A percentile compares a stretch with the other conserved stretches of the same genome.
Conservation (phyloP, 2,113 vertebrate genomes). For the Corvus moneduloides region DNA sequence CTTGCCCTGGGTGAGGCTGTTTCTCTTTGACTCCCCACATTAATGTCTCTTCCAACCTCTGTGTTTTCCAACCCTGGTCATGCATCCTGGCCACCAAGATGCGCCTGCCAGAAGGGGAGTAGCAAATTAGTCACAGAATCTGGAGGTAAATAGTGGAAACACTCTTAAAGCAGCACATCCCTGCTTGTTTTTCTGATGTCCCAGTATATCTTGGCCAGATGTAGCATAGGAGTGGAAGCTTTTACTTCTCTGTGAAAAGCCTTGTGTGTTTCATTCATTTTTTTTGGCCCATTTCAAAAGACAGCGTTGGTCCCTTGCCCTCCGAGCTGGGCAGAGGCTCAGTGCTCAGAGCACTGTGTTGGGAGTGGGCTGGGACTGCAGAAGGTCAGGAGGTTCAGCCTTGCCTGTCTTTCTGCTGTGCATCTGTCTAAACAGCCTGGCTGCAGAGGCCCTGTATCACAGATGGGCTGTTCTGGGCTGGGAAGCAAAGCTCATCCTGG, state of each 20-base stretch:
- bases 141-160: constrained; percentile 27
- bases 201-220: constrained; percentile 33
- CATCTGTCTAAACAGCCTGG: constrained; percentile 7
- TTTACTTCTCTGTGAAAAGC: constrained; percentile 5
- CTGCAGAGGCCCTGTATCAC: background rate
- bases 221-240: background rate
- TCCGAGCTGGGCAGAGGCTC: background rate
- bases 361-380: background rate
- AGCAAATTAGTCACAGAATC: constrained; percentile 26
- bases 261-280: background rate
- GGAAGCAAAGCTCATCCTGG: background rate
- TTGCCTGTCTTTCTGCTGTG: background rate
- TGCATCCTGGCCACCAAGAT: constrained; percentile 6
- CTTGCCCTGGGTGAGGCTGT: constrained; percentile 23
- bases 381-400: background rate
- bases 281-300: constrained; percentile 3
- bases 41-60: constrained; percentile 14
- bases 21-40: background rate
- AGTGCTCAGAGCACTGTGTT: background rate
- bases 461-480: background rate
- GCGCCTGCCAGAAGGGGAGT: background rate
- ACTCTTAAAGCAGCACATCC: background rate
- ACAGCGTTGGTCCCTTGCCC: background rate
- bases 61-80: constrained; percentile 31
- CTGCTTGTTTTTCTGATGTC: constrained; percentile 23